phyloP scores from a whole-genome alignment of 2,113 vertebrate species.

The Catharus fuscescens region DNA sequence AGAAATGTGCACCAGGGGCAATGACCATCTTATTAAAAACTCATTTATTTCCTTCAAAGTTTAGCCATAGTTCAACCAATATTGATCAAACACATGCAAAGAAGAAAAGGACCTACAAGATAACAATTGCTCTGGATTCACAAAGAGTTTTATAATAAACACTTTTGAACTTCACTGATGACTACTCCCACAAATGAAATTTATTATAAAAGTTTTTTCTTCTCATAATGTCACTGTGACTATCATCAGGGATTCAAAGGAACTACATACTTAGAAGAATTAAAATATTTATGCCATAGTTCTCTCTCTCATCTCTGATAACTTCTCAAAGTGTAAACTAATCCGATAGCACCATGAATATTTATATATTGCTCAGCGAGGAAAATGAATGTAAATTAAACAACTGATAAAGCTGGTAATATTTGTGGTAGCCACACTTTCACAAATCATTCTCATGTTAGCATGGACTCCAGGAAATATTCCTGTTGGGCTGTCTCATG shows the following conservation, averaged over 20 bases:
- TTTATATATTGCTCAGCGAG: slow-evolving; percentile 23
- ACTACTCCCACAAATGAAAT: not conserved
- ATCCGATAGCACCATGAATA: slow-evolving; percentile 25
- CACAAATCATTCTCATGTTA: not conserved
- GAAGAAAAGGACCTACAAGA: not conserved
- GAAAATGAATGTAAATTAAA: slow-evolving; percentile 37
- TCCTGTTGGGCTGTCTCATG: not conserved
- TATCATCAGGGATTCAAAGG: not conserved
- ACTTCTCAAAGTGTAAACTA: slow-evolving; percentile 9
- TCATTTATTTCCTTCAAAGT: not conserved
- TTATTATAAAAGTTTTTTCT: not conserved
- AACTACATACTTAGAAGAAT: not conserved
- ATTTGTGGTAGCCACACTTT: not conserved
- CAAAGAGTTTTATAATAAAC: not conserved
- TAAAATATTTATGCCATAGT: slow-evolving; percentile 27
- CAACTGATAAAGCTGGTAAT: not conserved
- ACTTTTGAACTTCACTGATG: not conserved
- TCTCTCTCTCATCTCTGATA: not conserved
- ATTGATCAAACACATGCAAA: not conserved
- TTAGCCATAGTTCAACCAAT: not conserved
- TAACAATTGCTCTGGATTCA: not conserved
- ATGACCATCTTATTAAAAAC: not conserved
- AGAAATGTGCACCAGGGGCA: not conserved
- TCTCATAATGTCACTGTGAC: not conserved
- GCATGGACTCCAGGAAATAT: not conserved